Evolutionary conservation across 2,888 invertebrate genomes (phyloP).

Genomic region (Caenorhabditis sp.): DNA sequence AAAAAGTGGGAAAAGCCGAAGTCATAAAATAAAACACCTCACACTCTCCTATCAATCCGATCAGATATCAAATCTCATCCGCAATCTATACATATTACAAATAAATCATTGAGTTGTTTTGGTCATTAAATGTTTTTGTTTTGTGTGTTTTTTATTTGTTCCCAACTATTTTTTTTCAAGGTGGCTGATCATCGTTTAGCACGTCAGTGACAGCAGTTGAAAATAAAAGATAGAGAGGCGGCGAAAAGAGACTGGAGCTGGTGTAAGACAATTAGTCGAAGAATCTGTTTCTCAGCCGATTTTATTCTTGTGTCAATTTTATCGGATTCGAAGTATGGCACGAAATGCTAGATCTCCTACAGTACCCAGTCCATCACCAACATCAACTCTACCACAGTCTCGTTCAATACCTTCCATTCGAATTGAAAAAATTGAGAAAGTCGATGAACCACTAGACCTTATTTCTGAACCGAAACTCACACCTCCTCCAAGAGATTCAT

Average conservation of each 20-base stretch:
- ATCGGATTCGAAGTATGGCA: constrained; percentile 17
- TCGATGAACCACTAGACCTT: constrained; percentile 17
- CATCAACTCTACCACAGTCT: constrained; percentile 18
- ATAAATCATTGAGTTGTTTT: constrained; percentile 17
- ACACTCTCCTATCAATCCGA: constrained; percentile 11
- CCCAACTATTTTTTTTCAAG: neutral
- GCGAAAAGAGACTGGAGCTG: constrained; percentile 1
- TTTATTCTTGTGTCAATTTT: neutral
- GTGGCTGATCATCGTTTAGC: constrained; percentile 37
- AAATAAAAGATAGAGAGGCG: neutral
- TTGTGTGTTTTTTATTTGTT: neutral
- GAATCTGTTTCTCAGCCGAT: constrained; percentile 1
- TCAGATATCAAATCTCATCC: neutral
- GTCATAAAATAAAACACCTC: neutral
- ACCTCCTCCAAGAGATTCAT: constrained; percentile 22
- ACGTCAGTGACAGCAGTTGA: constrained; percentile 38
- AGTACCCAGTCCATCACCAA: constrained; percentile 21
- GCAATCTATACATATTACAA: neutral
- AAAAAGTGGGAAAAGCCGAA: constrained; percentile 10
- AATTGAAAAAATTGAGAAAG: constrained; percentile 25
- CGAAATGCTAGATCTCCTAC: constrained; percentile 34
- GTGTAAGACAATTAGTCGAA: constrained; percentile 51
- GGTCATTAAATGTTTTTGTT: constrained; percentile 1
- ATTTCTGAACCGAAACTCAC: constrained; percentile 20
- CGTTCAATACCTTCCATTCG: constrained; percentile 34